Evolutionary conservation across 1,140 invertebrate genomes (phyloP).

Genomic region (Aphelinus atriplicis): DNA sequence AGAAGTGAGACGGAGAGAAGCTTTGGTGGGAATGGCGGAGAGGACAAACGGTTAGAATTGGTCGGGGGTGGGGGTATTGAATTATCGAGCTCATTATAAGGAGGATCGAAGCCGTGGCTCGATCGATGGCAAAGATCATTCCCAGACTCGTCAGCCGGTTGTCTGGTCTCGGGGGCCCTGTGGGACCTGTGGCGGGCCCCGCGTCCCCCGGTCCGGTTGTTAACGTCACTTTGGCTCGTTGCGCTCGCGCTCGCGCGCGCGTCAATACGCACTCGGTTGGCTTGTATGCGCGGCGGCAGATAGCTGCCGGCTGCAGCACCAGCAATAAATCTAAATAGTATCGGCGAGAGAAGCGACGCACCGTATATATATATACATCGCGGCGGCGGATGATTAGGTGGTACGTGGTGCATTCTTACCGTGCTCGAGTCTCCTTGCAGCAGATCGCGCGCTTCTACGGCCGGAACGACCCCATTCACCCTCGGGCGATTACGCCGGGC

Average conservation of each 20-base stretch:
- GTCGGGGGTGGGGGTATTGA: too few relatives aligned
- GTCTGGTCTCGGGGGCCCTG: too few relatives aligned
- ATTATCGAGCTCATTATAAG: too few relatives aligned
- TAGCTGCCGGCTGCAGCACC: too few relatives aligned
- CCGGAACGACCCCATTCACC: slow-evolving; percentile 62
- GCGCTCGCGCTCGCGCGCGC: not conserved
- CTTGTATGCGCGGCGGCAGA: not conserved
- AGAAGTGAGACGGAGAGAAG: too few relatives aligned
- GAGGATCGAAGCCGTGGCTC: too few relatives aligned
- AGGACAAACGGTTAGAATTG: too few relatives aligned
- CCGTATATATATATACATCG: not conserved
- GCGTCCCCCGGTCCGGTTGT: slow-evolving; percentile 2
- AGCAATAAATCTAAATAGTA: slow-evolving; percentile 38
- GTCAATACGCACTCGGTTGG: not conserved
- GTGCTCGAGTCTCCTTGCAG: slow-evolving; percentile 61
- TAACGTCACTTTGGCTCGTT: slow-evolving; percentile 32
- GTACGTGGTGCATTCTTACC: slow-evolving; percentile 53
- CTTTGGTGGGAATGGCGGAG: too few relatives aligned
- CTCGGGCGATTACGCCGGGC: slow-evolving; percentile 40
- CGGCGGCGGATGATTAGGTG: not conserved
- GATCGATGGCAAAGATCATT: too few relatives aligned
- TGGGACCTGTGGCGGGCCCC: too few relatives aligned
- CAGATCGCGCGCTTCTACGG: slow-evolving; percentile 59
- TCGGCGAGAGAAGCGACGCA: slow-evolving; percentile 1
- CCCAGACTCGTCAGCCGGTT: too few relatives aligned